A percentile compares a stretch with the other conserved stretches of the same genome.
phyloP scores from a whole-genome alignment of 2,888 invertebrate genomes.

The Alviniconcha strummeri region DNA sequence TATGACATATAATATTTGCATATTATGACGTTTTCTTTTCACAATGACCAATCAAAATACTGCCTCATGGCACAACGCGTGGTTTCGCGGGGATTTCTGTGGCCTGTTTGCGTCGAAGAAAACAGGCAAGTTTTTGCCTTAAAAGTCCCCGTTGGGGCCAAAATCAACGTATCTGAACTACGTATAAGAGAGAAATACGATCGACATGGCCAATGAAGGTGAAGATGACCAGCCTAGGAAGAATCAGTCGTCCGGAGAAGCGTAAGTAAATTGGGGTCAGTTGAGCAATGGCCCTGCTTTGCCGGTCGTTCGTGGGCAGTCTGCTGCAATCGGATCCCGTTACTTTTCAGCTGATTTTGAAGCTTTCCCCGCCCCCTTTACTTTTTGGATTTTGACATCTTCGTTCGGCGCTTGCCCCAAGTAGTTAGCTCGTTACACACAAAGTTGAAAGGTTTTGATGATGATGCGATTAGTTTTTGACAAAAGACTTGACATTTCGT shows the following conservation, averaged over 20 bases:
- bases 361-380: too few species aligned
- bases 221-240: constrained; percentile 12
- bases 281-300: background rate
- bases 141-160: background rate
- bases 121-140: background rate
- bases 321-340: too few species aligned
- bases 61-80: constrained; percentile 18
- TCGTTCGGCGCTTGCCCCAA: too few species aligned
- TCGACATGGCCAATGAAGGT: constrained; percentile 23
- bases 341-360: too few species aligned
- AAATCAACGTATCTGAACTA: background rate
- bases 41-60: constrained; percentile 27
- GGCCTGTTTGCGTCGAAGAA: constrained; percentile 11
- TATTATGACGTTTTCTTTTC: constrained; percentile 18
- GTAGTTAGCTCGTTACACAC: too few species aligned
- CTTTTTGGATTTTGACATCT: too few species aligned
- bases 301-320: too few species aligned
- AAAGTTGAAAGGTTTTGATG: too few species aligned
- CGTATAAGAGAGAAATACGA: background rate
- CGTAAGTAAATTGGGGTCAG: constrained; percentile 29
- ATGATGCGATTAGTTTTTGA: too few species aligned
- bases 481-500: too few species aligned
- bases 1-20: constrained; percentile 21
- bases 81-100: constrained; percentile 33
- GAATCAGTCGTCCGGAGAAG: background rate